A percentile compares a stretch with the other conserved stretches of the same genome.
These are phyloP conservation scores for Drosophila fungiperda DNA, from an alignment of 2,888 invertebrate genomes.

Conservation along the genomic window DNA sequence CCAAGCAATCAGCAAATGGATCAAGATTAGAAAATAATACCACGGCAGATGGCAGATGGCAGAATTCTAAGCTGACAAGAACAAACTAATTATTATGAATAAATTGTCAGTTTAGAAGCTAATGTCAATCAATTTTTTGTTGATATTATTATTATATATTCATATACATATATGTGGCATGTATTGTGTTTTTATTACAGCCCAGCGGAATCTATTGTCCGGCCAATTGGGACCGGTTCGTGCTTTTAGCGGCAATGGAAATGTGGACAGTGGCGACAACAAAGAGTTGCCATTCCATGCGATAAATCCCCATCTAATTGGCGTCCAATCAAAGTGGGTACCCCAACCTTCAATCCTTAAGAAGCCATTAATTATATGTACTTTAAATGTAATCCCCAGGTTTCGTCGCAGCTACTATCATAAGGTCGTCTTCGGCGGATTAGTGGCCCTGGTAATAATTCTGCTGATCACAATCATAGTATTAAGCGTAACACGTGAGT, in stretches of 20 bases:
- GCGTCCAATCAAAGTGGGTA: constrained; percentile 84
- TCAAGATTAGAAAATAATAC: constrained; percentile 61
- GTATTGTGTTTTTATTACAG: constrained; percentile 61
- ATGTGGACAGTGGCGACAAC: constrained; percentile 51
- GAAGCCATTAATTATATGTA: not conserved
- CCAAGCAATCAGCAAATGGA: constrained; percentile 42
- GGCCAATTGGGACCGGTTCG: constrained; percentile 52
- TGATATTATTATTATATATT: not conserved
- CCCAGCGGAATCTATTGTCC: constrained; percentile 71
- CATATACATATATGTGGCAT: not conserved
- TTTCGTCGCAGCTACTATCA: constrained; percentile 88
- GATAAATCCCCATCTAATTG: constrained; percentile 78
- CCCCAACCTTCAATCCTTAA: not conserved
- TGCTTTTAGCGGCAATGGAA: constrained; percentile 54
- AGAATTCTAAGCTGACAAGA: constrained; percentile 41
- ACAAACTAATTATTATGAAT: constrained; percentile 57
- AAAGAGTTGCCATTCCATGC: constrained; percentile 55
- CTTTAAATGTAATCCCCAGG: constrained; percentile 83
- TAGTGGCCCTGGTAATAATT: constrained; percentile 86
- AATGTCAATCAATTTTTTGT: constrained; percentile 17
- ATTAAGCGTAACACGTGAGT: constrained; percentile 87
- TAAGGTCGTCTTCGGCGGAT: constrained; percentile 86
- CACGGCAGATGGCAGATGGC: constrained; percentile 17
- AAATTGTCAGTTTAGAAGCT: constrained; percentile 22
- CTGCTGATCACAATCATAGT: constrained; percentile 87